Evolutionary conservation across 1,140 invertebrate species (phyloP).

Genomic region (Conus betulinus): DNA sequence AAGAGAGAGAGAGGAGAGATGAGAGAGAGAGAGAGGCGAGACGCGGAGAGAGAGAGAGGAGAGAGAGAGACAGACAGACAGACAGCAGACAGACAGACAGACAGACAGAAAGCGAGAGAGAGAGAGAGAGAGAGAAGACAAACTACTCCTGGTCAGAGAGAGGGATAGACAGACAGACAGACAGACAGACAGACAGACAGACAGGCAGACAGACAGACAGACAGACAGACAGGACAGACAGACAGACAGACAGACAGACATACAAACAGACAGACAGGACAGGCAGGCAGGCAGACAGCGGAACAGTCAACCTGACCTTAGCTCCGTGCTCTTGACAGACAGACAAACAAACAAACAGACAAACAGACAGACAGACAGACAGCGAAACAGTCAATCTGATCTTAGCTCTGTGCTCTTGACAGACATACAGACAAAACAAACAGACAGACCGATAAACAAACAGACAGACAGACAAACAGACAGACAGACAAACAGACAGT

Average conservation of each 20-base stretch:
- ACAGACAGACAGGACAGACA: not conserved
- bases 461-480: not conserved
- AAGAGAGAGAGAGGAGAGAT: no score
- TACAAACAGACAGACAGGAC: not conserved
- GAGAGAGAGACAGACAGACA: no score
- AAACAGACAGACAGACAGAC: no score
- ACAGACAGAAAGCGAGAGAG: no score
- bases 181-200: no score
- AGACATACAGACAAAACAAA: not conserved
- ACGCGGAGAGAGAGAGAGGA: no score
- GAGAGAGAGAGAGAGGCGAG: no score
- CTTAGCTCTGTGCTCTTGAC: not conserved
- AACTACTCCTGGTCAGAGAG: no score
- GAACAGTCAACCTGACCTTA: not conserved
- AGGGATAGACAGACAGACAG: not conserved
- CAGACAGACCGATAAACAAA: not conserved
- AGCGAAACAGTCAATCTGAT: not conserved
- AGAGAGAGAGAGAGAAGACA: not conserved
- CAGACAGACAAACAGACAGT: not conserved
- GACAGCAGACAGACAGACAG: no score
- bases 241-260: not conserved
- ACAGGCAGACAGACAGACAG: slow-evolving; percentile 3
- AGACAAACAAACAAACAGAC: not conserved
- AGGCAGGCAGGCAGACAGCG: not conserved
- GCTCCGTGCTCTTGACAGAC: not conserved